Evolutionary conservation across 2,888 invertebrate species (phyloP).

Genomic region (Muscina levida): DNA sequence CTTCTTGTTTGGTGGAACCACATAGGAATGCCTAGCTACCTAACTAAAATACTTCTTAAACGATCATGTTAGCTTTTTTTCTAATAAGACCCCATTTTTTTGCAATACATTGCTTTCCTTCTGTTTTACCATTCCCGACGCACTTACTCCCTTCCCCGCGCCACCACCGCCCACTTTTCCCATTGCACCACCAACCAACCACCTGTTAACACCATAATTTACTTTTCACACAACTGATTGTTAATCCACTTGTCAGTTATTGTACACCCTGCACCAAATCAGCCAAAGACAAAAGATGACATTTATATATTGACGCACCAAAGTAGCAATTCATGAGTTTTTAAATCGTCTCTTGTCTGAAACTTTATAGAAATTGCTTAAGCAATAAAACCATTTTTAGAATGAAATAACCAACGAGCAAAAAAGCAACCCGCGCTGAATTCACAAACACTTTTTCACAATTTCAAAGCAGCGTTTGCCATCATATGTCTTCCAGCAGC

Average conservation of each 20-base stretch:
- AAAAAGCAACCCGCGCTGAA: slow-evolving; percentile 1
- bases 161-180: not conserved
- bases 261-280: not conserved
- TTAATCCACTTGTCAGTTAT: slow-evolving; percentile 61
- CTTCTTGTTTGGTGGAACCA: too few species aligned
- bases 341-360: slow-evolving; percentile 61
- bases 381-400: slow-evolving; percentile 65
- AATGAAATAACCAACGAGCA: not conserved
- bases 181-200: slow-evolving; percentile 3
- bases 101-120: too few species aligned
- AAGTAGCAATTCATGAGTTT: slow-evolving; percentile 63
- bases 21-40: too few species aligned
- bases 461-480: not conserved
- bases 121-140: too few species aligned
- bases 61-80: too few species aligned
- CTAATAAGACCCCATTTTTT: too few species aligned
- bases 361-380: slow-evolving; percentile 59
- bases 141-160: too few species aligned
- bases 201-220: slow-evolving; percentile 39
- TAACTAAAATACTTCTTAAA: too few species aligned
- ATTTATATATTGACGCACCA: slow-evolving; percentile 4
- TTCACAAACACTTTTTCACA: slow-evolving; percentile 58
- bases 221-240: slow-evolving; percentile 6
- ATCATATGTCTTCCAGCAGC: slow-evolving; percentile 42
- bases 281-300: slow-evolving; percentile 24